Evolutionary conservation across 53 echinoderm and acorn worm genomes (phyloP).

Genomic region (Hippasteria phrygiana): DNA sequence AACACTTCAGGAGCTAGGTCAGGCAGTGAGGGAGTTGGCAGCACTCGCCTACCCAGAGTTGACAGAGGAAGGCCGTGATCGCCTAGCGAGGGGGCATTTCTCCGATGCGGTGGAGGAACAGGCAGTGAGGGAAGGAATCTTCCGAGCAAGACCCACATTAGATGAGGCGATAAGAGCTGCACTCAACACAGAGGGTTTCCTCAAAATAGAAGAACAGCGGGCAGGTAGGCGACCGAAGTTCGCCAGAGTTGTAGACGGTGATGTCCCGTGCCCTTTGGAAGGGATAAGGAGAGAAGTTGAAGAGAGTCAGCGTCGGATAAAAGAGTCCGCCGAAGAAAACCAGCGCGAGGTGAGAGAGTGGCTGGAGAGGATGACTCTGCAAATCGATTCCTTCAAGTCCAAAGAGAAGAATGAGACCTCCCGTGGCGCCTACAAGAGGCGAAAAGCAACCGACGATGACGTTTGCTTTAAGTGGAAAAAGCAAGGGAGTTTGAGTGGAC

Average conservation of each 20-base stretch:
- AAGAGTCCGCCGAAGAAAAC: too few relatives aligned
- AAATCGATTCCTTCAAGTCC: background rate
- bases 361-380: background rate
- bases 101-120: constrained; percentile 17
- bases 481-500: too few relatives aligned
- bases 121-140: constrained; percentile 15
- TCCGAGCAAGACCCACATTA: constrained; percentile 22
- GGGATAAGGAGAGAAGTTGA: background rate
- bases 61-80: too few relatives aligned
- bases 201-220: constrained; percentile 42
- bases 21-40: constrained; percentile 11
- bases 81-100: constrained; percentile 40
- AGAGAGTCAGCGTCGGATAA: background rate
- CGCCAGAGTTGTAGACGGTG: constrained; percentile 7
- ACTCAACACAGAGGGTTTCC: constrained; percentile 26
- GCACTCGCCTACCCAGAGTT: too few relatives aligned
- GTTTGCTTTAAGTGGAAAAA: too few relatives aligned
- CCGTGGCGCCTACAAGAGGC: background rate
- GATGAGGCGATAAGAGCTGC: constrained; percentile 41
- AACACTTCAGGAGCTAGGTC: constrained; percentile 41
- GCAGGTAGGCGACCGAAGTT: background rate
- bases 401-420: background rate
- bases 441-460: background rate
- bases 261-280: background rate
- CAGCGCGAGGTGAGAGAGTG: background rate